Evolutionary conservation across 2,797 vertebrate species (phyloP), one percentile per base, ranked within the genome.

Genomic region (Steatocranus sp.): DNA sequence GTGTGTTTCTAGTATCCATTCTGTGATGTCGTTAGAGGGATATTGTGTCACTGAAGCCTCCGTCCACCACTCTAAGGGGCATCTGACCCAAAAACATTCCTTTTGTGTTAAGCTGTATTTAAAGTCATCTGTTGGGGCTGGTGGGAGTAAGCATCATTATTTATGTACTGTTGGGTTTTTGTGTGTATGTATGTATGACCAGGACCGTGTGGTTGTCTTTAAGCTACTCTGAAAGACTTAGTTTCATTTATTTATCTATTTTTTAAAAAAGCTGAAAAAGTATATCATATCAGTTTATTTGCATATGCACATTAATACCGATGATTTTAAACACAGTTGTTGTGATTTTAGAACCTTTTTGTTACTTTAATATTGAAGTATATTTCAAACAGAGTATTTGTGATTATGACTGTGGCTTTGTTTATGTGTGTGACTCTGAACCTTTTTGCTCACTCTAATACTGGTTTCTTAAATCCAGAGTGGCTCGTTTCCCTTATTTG

Each of bases 21-120:
- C 86, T 84, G 74, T 12, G 51, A 56, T 46, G 89, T 83, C 36
- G 74, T 90, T 85, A 83, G 81, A 89, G 83, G 79, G 88, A 86
- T 86, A 81, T 70, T 75, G 79, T 82, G 87, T 90, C 79, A 89
- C 73, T 23, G 80, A 86, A 79, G 83, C 82, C n/a, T 89, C 87
- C 58, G 77, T 83, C 82, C n/a, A 43, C 78, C 78, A 48, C 50
- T 18, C 87, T 48, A 2, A 83, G 86, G 86, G 85, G 84, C 82
- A 15, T 38, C 80, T 93, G 92, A 93, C 94, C 93, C 87, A 84
- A 85, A 86, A 91, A 91, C 87, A 82, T 81, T 61, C 68, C 82
- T 38, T 78, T 89, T 90, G 88, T 89, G 83, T 84, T 93, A 92
- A 94, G 84, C 86, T 90, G 89, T 76, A 1, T 88, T 94, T 90